These are phyloP conservation scores for Dolichoris vasculosae DNA, from an alignment of 1,140 invertebrate genomes.

Conservation along the genomic window DNA sequence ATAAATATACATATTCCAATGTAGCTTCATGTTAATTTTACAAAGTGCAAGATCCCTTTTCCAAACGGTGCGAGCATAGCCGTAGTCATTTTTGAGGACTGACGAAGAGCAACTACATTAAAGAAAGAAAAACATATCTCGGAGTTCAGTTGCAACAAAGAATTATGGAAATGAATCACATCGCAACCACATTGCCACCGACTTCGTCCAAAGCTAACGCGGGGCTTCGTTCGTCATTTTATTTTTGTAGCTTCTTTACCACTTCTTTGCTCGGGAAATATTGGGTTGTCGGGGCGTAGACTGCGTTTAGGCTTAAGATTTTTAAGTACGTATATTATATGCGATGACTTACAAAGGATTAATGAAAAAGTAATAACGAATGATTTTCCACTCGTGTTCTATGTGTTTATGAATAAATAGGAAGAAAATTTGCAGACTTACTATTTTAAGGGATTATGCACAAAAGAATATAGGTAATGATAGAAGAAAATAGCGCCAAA, in stretches of 20 bases:
- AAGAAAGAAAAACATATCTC: not conserved
- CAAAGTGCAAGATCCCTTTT: conserved; percentile 21
- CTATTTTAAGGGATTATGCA: not conserved
- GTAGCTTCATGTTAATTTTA: conserved; percentile 14
- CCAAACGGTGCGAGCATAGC: too few relatives aligned
- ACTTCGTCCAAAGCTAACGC: conserved; percentile 8
- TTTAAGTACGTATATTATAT: not conserved
- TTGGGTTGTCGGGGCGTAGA: not conserved
- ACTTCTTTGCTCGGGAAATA: not conserved
- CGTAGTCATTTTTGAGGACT: too few relatives aligned
- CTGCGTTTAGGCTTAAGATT: not conserved
- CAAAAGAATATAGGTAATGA: not conserved
- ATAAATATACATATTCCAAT: not conserved
- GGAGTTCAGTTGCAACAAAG: conserved; percentile 11
- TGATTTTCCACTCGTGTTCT: not conserved
- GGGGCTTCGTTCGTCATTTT: conserved; percentile 34
- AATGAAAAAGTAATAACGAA: not conserved
- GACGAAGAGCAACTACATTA: not conserved
- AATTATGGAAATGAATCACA: conserved; percentile 57
- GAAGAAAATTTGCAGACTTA: not conserved
- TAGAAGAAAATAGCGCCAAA: not conserved
- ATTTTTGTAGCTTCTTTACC: not conserved
- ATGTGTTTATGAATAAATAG: not conserved
- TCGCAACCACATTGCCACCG: not conserved
- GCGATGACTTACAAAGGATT: not conserved